Evolutionary conservation across 2,113 vertebrate genomes (phyloP), one percentile per base, ranked within the genome.

Genomic region (Onychostruthus taczanowskii): DNA sequence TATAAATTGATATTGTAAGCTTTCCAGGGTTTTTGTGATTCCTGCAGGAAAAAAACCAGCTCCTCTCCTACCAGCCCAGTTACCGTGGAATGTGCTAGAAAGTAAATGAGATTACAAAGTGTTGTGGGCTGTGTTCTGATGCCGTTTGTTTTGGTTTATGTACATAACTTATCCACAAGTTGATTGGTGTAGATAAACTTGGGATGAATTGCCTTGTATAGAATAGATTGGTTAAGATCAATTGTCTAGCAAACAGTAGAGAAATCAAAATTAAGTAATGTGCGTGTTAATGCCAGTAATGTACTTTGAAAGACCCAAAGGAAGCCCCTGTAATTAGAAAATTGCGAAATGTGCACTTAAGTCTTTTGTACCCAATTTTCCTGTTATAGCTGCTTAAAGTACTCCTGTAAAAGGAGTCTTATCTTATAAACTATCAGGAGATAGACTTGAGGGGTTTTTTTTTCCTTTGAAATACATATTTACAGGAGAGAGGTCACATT

Each of bases 11-110:
- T 87, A 22, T 18, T 90, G 35, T 75, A 64, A 94, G 28, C 12
- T n/a, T 81, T 56, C 17, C 47, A 80, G 56, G n/a, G 81, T 35
- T 81, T 95, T 95, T 95, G 86, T 83, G 85, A 83, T 94, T 86
- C 66, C 77, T 96, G 76, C 74, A 94, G 92, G 10, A 91, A 0
- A 24, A 94, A 90, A 53, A 10, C 13, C 0, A n/a, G 5, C 41
- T 78, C 5, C 8, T 85, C n/a, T 90, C 28, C 31, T 43, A 16
- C 19, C 75, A 78, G 24, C 85, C 68, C 61, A 35, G 58, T 85
- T 62, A 39, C 69, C 82, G 96, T 89, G 64, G 44, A 75, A 84
- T 75, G 66, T 62, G 33, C 84, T 84, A 61, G 90, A 37, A 70
- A 85, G 78, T 63, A 92, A 96, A 95, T 61, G 74, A 94, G 85